Conservation (phyloP, 1,140 invertebrate species). For the Ylistrum balloti region DNA sequence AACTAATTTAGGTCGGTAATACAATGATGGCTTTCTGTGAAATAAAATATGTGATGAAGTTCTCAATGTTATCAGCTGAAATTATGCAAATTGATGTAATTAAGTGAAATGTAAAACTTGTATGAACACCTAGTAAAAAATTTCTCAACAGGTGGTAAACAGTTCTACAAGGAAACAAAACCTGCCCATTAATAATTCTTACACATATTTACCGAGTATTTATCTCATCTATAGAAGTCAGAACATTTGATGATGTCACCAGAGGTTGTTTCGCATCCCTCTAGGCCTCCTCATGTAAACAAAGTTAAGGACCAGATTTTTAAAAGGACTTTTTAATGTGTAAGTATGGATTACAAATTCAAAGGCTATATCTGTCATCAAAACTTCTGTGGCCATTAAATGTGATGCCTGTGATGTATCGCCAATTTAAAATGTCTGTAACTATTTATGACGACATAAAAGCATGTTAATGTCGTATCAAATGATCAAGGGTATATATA, state of each 20-base stretch:
- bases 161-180: too few relatives aligned
- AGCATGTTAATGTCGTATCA: neutral
- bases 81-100: too few relatives aligned
- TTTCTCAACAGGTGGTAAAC: too few relatives aligned
- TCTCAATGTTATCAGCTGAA: too few relatives aligned
- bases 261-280: neutral
- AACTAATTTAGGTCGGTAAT: too few relatives aligned
- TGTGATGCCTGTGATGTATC: neutral
- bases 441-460: neutral
- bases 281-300: neutral
- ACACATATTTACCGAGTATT: neutral
- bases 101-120: too few relatives aligned
- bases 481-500: neutral
- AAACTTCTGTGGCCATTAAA: neutral
- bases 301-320: neutral
- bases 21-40: too few relatives aligned
- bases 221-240: neutral
- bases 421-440: neutral
- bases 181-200: too few relatives aligned
- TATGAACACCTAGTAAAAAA: too few relatives aligned
- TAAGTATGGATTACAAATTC: neutral
- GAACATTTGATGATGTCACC: neutral
- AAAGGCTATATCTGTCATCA: neutral
- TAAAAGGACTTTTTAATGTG: neutral
- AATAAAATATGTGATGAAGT: too few relatives aligned